Conservation (phyloP, 2,113 vertebrate species). For the Sporophila hypoxantha region DNA sequence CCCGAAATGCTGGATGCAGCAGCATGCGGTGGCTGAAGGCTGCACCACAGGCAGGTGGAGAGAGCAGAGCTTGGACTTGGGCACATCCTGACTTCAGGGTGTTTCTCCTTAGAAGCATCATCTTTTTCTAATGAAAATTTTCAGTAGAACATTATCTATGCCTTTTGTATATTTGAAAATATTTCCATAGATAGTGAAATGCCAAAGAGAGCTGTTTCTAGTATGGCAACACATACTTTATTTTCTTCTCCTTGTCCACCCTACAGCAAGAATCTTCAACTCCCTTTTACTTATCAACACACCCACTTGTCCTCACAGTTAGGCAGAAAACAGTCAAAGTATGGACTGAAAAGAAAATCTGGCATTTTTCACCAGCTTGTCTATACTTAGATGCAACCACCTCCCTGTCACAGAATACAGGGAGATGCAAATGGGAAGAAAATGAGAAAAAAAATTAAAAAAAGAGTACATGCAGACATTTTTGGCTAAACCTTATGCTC, state of each 20-base stretch:
- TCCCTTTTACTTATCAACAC: neutral
- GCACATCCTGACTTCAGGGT: neutral
- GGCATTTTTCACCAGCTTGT: neutral
- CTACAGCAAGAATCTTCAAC: neutral
- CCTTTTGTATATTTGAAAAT: neutral
- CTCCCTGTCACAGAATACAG: neutral
- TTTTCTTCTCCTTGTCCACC: neutral
- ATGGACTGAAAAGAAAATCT: neutral
- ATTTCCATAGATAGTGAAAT: neutral
- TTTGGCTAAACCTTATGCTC: neutral
- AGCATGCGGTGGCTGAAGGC: neutral
- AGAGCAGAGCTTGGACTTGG: neutral
- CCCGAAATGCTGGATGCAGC: neutral
- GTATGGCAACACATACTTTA: neutral
- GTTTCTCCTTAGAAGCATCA: neutral
- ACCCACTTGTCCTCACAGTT: neutral
- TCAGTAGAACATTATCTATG: neutral
- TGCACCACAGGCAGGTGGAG: neutral
- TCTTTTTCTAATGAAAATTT: neutral
- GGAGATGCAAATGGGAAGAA: neutral
- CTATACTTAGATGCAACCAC: neutral
- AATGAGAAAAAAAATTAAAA: neutral
- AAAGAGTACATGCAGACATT: neutral
- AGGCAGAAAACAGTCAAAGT: neutral
- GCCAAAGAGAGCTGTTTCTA: neutral